Base-by-base conservation (phyloP, 2,797 vertebrate species). In the Clarias platycephalus region DNA sequence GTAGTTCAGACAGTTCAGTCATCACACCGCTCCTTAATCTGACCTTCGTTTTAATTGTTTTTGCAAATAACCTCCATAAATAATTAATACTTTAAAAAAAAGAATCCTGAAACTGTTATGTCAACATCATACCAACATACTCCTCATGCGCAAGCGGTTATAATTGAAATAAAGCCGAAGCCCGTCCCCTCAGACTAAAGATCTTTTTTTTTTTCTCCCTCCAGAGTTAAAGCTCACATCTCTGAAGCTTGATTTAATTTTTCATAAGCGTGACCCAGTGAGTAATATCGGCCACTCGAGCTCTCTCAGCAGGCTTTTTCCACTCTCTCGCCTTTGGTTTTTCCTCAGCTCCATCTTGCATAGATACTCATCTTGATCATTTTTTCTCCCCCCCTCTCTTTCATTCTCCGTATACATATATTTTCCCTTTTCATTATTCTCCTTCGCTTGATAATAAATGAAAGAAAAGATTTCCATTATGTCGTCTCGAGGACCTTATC, bases 231-330 rank as follows among this genome's bases (percentile, higher is more conserved):
- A 91, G 90, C 88, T 88, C 92, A 89, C 93, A 92, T 93, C 93
- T 90, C 87, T 90, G 90, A 87, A 91, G 88, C 89, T 90, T 91
- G 92, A 93, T 91, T 95, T 86, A 93, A 95, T 94, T 90, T 93
- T 94, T 93, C 85, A 94, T 93, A 90, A 93, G 75, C 78, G 83
- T 24, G 90, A 94, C 92, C 93, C 92, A 87, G 91, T 88, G 93
- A 91, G 91, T 85, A 88, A 90, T 90, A 88, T 90, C 90, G 90
- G 88, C 87, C 88, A 82, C 86, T 78, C 67, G 60, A n/a, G 63
- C 67, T 84, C 67, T 84, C n/a, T 57, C 80, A 83, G 78, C 76
- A 81, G 26, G 63, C 68, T 84, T 63, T 84, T 63, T 62, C 58
- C 80, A 16, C 8, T 15, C 63, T 66, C 66, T 64, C 62, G 40